Evolutionary conservation across 2,888 invertebrate genomes (phyloP), one percentile per base, ranked within the genome.

Genomic region (Dynastes maya): DNA sequence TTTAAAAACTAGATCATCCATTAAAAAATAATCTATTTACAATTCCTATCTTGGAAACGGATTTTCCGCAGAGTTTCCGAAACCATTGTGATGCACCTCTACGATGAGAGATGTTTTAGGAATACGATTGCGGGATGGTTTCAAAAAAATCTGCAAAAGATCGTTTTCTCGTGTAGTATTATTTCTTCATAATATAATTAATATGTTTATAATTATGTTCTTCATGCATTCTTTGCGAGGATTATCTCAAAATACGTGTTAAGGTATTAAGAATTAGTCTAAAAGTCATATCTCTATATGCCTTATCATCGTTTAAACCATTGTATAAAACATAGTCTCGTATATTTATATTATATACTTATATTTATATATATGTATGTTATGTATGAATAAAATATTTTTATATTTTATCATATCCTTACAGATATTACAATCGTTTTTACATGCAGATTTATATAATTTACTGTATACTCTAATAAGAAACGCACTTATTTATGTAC

Each of bases 311-410:
- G 8, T 55, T 76, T 76, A 55, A 76, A 61, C 45, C 77, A 77
- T 78, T 70, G 78, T 78, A 78, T 72, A 78, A 78, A 78, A 78
- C 78, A 78, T 78, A 78, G 71, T 78, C 72, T 78, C 78, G 27
- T 58, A 61, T 74, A 53, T 45, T 45, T 45, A 45, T 45, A 45
- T 5, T 32, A 16, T 37, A 37, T 37, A 37, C 37, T 37, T 37
- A 37, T 37, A 37, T 16, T 16, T 4, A 37, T 45, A 45, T 45
- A 45, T 45, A 5, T 5, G 8, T 45, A 45, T 45, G 45, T 45
- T 32, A 45, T 53, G 22, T 55, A 71, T 72, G 78, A 72, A 71
- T 78, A 78, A 78, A 78, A 78, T 78, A 78, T 61, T 29, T 71
- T 61, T 27, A 49, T 74, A 45, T 74, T 72, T 55, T 55, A 45